Evolutionary conservation across 2,113 vertebrate genomes (phyloP), one percentile per base, ranked within the genome.

Genomic region (Rhea americana): DNA sequence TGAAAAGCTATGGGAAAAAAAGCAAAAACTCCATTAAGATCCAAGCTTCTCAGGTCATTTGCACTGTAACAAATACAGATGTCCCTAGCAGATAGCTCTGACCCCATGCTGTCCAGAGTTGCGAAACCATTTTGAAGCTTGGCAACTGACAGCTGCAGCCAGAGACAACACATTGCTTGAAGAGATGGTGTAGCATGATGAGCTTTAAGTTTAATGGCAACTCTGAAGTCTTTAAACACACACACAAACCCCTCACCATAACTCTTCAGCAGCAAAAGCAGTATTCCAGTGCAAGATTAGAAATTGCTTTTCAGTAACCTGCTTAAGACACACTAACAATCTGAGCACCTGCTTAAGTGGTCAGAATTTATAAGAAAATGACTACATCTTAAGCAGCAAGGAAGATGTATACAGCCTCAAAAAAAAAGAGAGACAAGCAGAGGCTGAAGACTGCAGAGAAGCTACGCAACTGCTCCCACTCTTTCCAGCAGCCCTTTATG

Each of bases 21-120:
- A 30, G 6, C 51, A 20, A 28, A 50, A 77, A n/a, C 3, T 1
- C 5, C 8, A n/a, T 35, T 41, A 68, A 67, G 39, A 21, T 19
- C 20, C 39, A n/a, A 37, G 63, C 6, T 75, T 28, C 74, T 59
- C 55, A 15, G 50, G 56, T 15, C 25, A 39, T 26, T 58, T 53
- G 17, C 55, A 53, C 37, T 5, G 4, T 9, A 20, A 20, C 2
- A 62, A 15, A 47, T 18, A 43, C 2, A 3, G 32, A 4, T 0
- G 2, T 10, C 45, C 24, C 51, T 41, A 17, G 45, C 56, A 35
- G 24, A 59, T 20, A 72, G 77, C 51, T 55, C 76, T 22, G 39
- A 41, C 37, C 62, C 51, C 41, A 50, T 0, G 0, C 48, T 16
- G 8, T 13, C 43, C 56, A 11, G 16, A 41, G 70, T 1, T 19